phyloP scores from a whole-genome alignment of 2,797 vertebrate species.

The Gephyroberyx darwinii region DNA sequence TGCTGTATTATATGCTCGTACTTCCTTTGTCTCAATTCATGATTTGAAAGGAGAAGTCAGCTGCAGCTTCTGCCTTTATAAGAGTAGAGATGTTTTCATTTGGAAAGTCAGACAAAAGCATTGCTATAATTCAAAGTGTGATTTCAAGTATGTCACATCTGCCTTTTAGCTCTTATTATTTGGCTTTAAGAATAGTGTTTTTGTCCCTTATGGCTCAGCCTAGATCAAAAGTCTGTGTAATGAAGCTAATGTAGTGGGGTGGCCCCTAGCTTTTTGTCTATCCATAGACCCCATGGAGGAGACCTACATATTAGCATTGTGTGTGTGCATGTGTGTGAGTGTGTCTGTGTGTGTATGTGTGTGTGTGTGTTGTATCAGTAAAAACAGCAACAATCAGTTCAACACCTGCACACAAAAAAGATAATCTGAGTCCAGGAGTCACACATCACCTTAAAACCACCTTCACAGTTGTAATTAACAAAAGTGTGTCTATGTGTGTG shows the following conservation, averaged over 20 bases:
- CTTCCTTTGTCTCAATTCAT: neutral
- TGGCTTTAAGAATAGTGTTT: slow-evolving; percentile 44
- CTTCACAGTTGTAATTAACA: slow-evolving; percentile 23
- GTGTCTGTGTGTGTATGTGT: slow-evolving; percentile 48
- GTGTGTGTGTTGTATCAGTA: slow-evolving; percentile 35
- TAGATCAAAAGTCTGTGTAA: slow-evolving; percentile 53
- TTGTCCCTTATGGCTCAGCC: slow-evolving; percentile 50
- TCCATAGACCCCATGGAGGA: slow-evolving; percentile 39
- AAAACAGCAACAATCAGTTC: slow-evolving; percentile 23
- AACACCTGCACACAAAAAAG: slow-evolving; percentile 26
- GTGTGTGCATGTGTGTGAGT: slow-evolving; percentile 41
- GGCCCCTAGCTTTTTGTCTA: slow-evolving; percentile 29
- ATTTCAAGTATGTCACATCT: slow-evolving; percentile 51
- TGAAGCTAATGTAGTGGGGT: slow-evolving; percentile 42
- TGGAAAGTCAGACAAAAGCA: slow-evolving; percentile 12
- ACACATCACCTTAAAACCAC: slow-evolving; percentile 30
- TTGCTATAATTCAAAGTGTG: slow-evolving; percentile 9
- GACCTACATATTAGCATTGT: slow-evolving; percentile 55
- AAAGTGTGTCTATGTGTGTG: slow-evolving; percentile 15
- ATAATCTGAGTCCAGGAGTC: slow-evolving; percentile 35
- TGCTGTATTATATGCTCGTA: neutral
- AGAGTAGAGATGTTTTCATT: slow-evolving; percentile 19
- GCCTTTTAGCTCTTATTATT: slow-evolving; percentile 51
- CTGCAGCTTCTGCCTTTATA: neutral
- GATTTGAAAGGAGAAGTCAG: slow-evolving; percentile 6